Evolutionary conservation across 2,113 vertebrate species (phyloP), one percentile per base, ranked within the genome.

Genomic region (Chrysemys picta): DNA sequence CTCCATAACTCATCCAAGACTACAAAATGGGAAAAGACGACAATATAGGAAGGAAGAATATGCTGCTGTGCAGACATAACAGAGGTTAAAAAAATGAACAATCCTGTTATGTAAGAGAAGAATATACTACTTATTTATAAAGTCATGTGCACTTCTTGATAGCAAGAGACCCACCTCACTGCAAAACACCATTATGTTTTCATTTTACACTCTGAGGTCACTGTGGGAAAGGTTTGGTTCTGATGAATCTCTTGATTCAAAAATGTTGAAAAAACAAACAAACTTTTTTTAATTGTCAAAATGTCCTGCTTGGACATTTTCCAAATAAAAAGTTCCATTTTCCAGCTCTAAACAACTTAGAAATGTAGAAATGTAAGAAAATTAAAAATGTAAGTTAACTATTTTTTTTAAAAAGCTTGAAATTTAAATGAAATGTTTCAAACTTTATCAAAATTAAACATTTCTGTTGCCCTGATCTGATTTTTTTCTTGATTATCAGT

Each of bases 81-180:
- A 29, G 4, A 49, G 1, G 14, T 31, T 11, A 12, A 1, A 84
- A 24, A 52, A 5, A n/a, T 7, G 8, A 42, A 62, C 19, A 2
- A 4, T 75, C 38, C 72, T 75, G 10, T 75, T 42, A 75, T 22
- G 31, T 24, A 56, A 65, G 12, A 35, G 62, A 35, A 65, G 62
- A 8, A 35, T 0, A 4, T 54, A 25, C 24, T 19, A 72, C 29
- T 94, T 88, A 16, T n/a, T 22, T 69, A 12, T 38, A 6, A 38
- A 3, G 4, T 84, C 1, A 17, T 42, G 52, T 50, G 1, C 24
- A 29, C 22, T 5, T n/a, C 25, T 5, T 5, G 50, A 14, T 19
- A 72, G 62, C 31, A 50, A 59, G 8, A 82, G 6, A 57, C 10
- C 22, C 11, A 42, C 21, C n/a, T 75, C 19, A 14, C n/a, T 35